Evolutionary conservation across 23 tunicate species (phyloP).

Genomic region (Trididemnum nubilum): DNA sequence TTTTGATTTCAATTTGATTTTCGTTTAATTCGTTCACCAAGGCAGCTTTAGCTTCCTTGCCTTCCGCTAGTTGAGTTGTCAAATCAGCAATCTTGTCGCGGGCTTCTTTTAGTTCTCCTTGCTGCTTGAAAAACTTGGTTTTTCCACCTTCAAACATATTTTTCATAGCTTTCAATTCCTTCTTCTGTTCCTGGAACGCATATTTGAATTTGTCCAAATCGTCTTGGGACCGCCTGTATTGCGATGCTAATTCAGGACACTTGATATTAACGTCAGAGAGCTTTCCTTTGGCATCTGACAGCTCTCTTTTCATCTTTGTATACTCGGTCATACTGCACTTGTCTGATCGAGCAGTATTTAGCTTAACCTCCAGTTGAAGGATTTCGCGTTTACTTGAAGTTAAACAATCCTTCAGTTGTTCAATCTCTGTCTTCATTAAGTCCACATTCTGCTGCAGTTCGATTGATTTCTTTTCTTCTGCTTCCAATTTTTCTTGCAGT

Average conservation of each 20-base stretch:
- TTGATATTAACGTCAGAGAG: not conserved
- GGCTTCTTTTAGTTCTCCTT: not conserved
- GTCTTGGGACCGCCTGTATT: not conserved
- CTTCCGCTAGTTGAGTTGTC: no score
- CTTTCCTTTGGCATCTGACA: not conserved
- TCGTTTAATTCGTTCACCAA: not conserved
- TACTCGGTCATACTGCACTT: no score
- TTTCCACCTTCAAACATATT: no score
- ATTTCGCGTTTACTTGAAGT: no score
- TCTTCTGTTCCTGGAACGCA: not conserved
- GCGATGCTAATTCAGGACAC: not conserved
- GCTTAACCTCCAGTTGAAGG: no score
- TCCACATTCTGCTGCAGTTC: not conserved
- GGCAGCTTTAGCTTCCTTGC: not conserved
- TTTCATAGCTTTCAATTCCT: not conserved
- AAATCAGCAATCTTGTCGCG: not conserved
- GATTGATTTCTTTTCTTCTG: not conserved
- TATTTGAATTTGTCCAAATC: not conserved
- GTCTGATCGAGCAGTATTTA: no score
- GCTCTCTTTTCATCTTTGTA: not conserved
- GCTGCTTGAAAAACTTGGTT: not conserved
- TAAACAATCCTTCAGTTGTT: not conserved
- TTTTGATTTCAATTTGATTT: no score
- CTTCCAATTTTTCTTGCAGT: not conserved
- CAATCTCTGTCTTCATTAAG: not conserved